Percentiles rank a stretch among this genome's conserved stretches.
Conservation (phyloP, 2,113 vertebrate genomes). For the Gila orcuttii region DNA sequence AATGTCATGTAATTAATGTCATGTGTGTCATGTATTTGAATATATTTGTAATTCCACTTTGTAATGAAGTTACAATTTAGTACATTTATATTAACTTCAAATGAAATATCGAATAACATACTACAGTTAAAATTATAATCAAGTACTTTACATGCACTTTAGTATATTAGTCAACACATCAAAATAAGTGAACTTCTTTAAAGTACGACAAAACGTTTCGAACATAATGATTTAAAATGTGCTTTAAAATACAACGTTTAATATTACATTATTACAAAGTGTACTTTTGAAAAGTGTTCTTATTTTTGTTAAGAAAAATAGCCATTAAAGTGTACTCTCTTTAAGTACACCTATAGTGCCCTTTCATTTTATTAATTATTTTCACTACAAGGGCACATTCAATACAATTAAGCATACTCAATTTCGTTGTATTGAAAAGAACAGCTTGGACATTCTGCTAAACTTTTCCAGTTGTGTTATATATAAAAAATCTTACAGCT, state of each 20-base stretch:
- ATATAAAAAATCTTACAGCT: neutral
- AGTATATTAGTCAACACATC: neutral
- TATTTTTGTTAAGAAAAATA: neutral
- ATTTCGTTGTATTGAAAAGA: neutral
- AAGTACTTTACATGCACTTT: neutral
- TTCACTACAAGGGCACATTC: too few relatives aligned
- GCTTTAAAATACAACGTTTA: neutral
- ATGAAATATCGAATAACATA: neutral
- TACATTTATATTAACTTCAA: neutral
- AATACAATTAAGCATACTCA: too few relatives aligned
- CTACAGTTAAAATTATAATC: neutral
- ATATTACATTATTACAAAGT: neutral
- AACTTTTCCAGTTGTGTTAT: neutral
- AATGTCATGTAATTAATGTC: neutral
- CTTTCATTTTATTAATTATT: too few relatives aligned
- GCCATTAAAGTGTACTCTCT: too few relatives aligned
- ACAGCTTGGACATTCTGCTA: neutral
- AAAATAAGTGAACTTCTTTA: conserved; percentile 1
- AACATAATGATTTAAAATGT: neutral
- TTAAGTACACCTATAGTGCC: too few relatives aligned
- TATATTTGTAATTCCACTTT: neutral
- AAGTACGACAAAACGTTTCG: neutral
- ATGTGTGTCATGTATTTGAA: neutral
- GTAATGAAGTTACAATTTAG: neutral
- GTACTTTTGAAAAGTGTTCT: neutral